Evolutionary conservation across 2,888 invertebrate genomes (phyloP), one percentile per base, ranked within the genome.

Genomic region (Sericinus montela): DNA sequence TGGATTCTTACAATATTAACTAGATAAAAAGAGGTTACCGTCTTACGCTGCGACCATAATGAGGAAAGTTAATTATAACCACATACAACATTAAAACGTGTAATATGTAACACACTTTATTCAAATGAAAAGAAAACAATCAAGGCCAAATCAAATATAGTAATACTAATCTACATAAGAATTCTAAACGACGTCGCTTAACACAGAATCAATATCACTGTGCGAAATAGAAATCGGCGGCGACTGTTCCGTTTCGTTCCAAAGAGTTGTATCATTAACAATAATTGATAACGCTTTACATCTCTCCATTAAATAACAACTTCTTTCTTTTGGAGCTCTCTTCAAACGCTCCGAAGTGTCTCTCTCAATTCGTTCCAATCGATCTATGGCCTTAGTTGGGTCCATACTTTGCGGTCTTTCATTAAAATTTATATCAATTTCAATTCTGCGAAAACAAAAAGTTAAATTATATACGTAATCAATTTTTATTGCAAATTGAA

Each of bases 321-420:
- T 14, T 23, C 15, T 47, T 11, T 55, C 51, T 25, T 39, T 55
- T 14, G 48, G 46, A 10, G 36, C n/a, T 11, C 58, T 58, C 46
- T 70, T 70, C 6, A 76, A 59, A n/a, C 87, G 68, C 32, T 78
- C 75, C 37, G 56, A 65, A 0, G 87, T 88, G 57, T 86, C 87
- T 29, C 62, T 78, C 57, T 88, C 87, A 37, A 88, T 88, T 60
- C 68, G 69, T 48, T 88, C 87, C 35, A 88, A 63, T 3, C 82
- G 75, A 15, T 86, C 84, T n/a, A 88, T 70, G 1, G 77, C 80
- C 54, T 69, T 65, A 1, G 69, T 57, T 0, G 86, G 65, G 57
- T 88, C 86, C 10, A 62, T 60, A 35, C 67, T 69, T 51, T 62
- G 57, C 0, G 75, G 73, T 52, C 78, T 63, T 23, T 71, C 60